phyloP scores from a whole-genome alignment of 2,113 vertebrate genomes.

The Todiramphus chloris region DNA sequence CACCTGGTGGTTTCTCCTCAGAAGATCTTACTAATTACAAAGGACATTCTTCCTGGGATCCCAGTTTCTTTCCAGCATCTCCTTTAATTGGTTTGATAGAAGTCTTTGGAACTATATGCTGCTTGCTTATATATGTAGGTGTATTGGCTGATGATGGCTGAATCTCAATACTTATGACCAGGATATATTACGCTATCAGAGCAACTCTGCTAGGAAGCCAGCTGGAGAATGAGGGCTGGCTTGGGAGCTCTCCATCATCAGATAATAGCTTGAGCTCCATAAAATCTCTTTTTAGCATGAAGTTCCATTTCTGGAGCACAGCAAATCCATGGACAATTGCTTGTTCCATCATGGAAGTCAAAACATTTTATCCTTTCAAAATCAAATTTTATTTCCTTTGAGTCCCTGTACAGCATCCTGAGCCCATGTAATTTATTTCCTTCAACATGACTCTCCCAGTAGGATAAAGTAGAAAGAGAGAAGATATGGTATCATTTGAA shows the following conservation, averaged over 20 bases:
- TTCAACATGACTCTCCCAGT: neutral
- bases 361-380: slow-evolving; percentile 62
- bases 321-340: slow-evolving; percentile 59
- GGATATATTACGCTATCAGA: slow-evolving; percentile 38
- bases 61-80: neutral
- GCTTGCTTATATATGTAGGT: neutral
- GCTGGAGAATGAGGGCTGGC: slow-evolving; percentile 50
- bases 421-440: slow-evolving; percentile 34
- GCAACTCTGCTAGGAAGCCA: slow-evolving; percentile 31
- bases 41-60: neutral
- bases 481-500: neutral
- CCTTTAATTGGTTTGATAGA: neutral
- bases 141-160: neutral
- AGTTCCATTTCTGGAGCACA: slow-evolving; percentile 52
- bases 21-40: neutral
- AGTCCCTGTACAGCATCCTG: neutral
- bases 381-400: slow-evolving; percentile 41
- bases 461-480: neutral
- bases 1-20: neutral
- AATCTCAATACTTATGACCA: slow-evolving; percentile 25
- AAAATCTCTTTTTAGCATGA: slow-evolving; percentile 58
- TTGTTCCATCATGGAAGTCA: slow-evolving; percentile 59
- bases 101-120: neutral
- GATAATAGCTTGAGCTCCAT: slow-evolving; percentile 49
- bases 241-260: slow-evolving; percentile 56